These are phyloP conservation scores for Chymomyza fuscimana DNA, from an alignment of 2,888 invertebrate species.

Conservation along the genomic window DNA sequence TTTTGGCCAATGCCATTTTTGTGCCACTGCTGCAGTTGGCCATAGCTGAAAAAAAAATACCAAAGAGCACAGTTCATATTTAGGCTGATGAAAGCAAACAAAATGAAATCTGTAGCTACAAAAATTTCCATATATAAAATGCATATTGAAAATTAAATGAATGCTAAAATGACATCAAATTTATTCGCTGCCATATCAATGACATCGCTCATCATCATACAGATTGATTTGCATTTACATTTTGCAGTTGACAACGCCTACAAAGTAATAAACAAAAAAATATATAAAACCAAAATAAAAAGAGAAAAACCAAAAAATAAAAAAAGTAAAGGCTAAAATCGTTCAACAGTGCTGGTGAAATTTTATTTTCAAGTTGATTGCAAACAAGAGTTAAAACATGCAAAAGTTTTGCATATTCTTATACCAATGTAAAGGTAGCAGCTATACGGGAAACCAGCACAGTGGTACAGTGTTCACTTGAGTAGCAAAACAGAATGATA, in stretches of 20 bases:
- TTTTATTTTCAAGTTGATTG: conserved; percentile 43
- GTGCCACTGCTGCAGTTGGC: background rate
- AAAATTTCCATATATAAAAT: conserved; percentile 38
- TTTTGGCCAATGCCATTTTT: conserved; percentile 33
- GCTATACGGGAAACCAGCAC: background rate
- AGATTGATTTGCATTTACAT: background rate
- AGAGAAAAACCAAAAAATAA: background rate
- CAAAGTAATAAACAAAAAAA: background rate
- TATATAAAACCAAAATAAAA: background rate
- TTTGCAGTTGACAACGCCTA: background rate
- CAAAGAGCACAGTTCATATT: conserved; percentile 33
- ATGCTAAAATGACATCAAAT: background rate
- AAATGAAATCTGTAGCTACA: conserved; percentile 34
- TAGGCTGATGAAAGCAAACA: conserved; percentile 45
- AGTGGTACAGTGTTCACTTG: background rate
- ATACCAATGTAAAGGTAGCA: background rate
- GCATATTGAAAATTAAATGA: conserved; percentile 26
- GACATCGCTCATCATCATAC: background rate
- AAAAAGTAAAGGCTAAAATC: background rate
- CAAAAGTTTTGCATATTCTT: background rate
- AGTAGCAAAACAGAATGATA: too few relatives aligned
- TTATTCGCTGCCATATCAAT: background rate
- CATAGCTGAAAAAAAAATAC: background rate
- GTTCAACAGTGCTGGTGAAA: conserved; percentile 31
- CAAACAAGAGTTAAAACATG: conserved; percentile 34